phyloP scores from a whole-genome alignment of 2,888 invertebrate genomes.

The Girardia tigrina region DNA sequence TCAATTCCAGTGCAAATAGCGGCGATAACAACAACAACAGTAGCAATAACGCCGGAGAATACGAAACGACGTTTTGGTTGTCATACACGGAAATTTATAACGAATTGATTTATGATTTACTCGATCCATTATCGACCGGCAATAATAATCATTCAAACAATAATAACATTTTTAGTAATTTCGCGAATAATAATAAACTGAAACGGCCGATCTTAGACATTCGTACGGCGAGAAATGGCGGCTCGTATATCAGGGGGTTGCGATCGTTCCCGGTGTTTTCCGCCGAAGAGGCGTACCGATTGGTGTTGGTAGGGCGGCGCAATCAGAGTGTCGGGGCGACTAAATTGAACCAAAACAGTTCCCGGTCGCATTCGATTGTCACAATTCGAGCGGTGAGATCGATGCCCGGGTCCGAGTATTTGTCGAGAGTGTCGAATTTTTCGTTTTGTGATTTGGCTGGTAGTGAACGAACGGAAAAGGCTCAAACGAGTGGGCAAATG shows the following conservation, averaged over 20 bases:
- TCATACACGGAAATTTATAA: constrained; percentile 81
- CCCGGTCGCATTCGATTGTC: constrained; percentile 70
- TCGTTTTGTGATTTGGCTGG: constrained; percentile 78
- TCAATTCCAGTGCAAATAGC: too few relatives aligned
- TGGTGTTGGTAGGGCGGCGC: constrained; percentile 64
- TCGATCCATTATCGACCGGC: too few relatives aligned
- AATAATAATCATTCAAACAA: too few relatives aligned
- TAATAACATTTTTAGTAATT: too few relatives aligned
- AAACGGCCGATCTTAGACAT: constrained; percentile 30
- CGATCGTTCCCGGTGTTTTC: constrained; percentile 55
- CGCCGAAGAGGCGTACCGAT: constrained; percentile 66
- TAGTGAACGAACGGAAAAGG: constrained; percentile 59
- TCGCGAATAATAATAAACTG: constrained; percentile 26
- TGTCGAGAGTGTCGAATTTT: constrained; percentile 8
- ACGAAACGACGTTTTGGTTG: constrained; percentile 58
- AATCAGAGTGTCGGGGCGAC: constrained; percentile 66
- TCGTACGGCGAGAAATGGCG: constrained; percentile 27
- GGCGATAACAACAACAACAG: too few relatives aligned
- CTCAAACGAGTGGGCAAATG: constrained; percentile 62
- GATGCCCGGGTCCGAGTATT: constrained; percentile 42
- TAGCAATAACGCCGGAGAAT: too few relatives aligned
- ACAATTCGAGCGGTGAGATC: constrained; percentile 64
- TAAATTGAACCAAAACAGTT: constrained; percentile 65
- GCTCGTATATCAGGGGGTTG: constrained; percentile 32
- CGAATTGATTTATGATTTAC: constrained; percentile 69